A percentile compares a stretch with the other conserved stretches of the same genome.
phyloP scores from a whole-genome alignment of 2,113 vertebrate genomes.

The Limnothrissa miodon region DNA sequence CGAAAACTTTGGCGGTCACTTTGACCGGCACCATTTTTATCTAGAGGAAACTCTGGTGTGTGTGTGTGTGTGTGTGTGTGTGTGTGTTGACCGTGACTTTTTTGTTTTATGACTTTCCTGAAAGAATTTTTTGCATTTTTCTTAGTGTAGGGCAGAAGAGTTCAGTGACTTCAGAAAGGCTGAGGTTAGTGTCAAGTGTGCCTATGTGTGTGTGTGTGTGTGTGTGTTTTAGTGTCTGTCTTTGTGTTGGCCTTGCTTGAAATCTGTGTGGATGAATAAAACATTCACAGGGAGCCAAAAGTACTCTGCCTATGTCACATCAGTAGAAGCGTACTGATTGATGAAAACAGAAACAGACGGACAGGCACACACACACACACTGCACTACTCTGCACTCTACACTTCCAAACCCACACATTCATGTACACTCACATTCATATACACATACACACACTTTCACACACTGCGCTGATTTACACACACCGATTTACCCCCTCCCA shows the following conservation, averaged over 20 bases:
- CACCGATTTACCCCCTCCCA: too few species aligned
- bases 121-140: not conserved
- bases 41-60: not conserved
- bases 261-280: not conserved
- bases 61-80: not conserved
- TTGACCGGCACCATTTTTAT: too few species aligned
- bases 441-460: not conserved
- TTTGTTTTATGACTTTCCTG: not conserved
- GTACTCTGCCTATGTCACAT: not conserved
- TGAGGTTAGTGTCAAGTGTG: not conserved
- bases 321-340: not conserved
- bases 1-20: too few species aligned
- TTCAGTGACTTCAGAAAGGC: not conserved
- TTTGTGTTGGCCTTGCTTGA: not conserved
- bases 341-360: not conserved
- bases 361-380: not conserved
- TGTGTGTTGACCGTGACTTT: not conserved
- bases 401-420: not conserved
- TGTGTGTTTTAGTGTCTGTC: not conserved
- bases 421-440: not conserved
- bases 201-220: too few species aligned
- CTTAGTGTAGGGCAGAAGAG: not conserved
- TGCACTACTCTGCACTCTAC: too few species aligned
- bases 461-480: not conserved
- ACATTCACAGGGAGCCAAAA: not conserved